A percentile compares a stretch with the other conserved stretches of the same genome.
Evolutionary conservation across 1,140 invertebrate species (phyloP).

Genomic region (Apis laboriosa): DNA sequence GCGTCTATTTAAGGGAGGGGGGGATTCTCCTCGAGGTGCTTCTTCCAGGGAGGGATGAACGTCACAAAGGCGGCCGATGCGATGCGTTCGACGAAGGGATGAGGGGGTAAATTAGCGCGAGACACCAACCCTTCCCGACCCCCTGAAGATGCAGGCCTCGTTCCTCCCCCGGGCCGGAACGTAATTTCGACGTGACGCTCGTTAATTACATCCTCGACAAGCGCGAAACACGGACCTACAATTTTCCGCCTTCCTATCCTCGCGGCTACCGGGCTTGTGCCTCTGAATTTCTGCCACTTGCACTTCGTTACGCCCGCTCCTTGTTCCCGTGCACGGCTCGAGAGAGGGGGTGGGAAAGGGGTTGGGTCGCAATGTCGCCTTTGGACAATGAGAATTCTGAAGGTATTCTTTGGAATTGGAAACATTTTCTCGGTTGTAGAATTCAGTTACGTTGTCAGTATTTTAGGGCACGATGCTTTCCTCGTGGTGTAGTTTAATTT

Average conservation of each 20-base stretch:
- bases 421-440: no score
- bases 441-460: no score
- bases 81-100: conserved; percentile 4
- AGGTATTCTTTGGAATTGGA: no score
- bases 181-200: conserved; percentile 24
- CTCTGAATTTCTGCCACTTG: background rate
- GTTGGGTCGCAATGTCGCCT: no score
- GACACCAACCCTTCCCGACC: background rate
- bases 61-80: background rate
- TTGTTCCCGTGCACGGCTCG: background rate
- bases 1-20: background rate
- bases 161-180: background rate
- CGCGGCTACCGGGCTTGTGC: background rate
- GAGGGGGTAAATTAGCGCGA: conserved; percentile 13
- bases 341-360: no score
- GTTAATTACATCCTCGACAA: conserved; percentile 24
- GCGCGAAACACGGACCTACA: background rate
- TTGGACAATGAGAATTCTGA: no score
- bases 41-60: background rate
- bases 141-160: background rate
- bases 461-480: no score
- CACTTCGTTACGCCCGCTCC: conserved; percentile 9
- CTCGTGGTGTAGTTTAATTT: no score
- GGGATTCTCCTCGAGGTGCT: background rate
- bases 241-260: conserved; percentile 3